A percentile compares a stretch with the other conserved stretches of the same genome.
Evolutionary conservation across 2,113 vertebrate genomes (phyloP).

Genomic region (Lophotis ruficrista): DNA sequence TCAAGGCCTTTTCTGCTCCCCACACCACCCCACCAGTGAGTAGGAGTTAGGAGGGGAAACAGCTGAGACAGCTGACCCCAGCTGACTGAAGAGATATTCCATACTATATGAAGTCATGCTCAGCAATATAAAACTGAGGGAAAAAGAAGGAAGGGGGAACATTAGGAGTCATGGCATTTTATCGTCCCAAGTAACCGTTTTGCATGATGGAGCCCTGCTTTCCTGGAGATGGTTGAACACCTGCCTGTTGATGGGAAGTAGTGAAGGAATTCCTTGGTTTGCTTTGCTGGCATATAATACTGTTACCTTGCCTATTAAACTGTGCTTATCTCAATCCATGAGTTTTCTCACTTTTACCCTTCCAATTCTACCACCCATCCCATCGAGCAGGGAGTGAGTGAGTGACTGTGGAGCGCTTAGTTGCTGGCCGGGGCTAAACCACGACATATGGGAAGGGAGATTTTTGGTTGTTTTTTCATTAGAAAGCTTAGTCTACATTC

Average conservation of each 20-base stretch:
- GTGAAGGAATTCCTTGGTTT: neutral
- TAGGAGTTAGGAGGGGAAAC: neutral
- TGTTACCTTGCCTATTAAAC: neutral
- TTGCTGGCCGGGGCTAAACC: neutral
- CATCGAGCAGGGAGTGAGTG: accelerated
- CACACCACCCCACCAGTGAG: accelerated
- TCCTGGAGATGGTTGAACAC: neutral
- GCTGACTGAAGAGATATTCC: neutral
- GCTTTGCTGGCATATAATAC: accelerated
- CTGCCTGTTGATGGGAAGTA: accelerated
- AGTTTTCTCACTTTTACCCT: neutral
- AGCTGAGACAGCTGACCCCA: accelerated
- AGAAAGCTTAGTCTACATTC: neutral
- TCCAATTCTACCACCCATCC: neutral
- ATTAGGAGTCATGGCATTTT: accelerated
- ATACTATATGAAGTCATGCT: accelerated
- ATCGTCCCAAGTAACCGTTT: accelerated
- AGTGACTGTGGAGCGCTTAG: neutral
- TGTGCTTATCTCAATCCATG: neutral
- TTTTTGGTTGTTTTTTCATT: neutral
- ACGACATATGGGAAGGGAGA: accelerated
- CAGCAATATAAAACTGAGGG: too few species aligned
- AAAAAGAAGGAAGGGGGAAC: neutral
- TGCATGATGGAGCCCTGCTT: accelerated
- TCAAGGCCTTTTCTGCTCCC: neutral